A percentile compares a stretch with the other conserved stretches of the same genome.
phyloP scores from a whole-genome alignment of 2,888 invertebrate genomes.

The Camptogramma bilineatum region DNA sequence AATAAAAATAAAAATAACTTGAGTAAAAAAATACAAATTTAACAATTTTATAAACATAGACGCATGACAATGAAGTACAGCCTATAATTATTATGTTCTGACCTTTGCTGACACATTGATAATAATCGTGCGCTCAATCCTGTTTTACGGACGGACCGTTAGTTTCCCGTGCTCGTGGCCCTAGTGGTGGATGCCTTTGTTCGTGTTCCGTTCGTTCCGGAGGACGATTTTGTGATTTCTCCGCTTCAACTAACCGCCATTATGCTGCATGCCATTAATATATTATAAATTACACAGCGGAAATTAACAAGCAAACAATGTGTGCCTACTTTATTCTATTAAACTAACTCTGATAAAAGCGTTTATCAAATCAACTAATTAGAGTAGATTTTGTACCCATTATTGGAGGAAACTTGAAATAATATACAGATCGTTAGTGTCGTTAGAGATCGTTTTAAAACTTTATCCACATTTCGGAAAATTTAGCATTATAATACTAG shows the following conservation, averaged over 20 bases:
- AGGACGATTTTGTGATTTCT: constrained; percentile 53
- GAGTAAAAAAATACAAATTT: background rate
- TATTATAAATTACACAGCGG: constrained; percentile 27
- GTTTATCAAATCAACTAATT: background rate
- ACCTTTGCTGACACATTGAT: constrained; percentile 46
- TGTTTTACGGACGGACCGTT: constrained; percentile 58
- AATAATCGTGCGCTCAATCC: constrained; percentile 49
- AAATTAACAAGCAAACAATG: constrained; percentile 20
- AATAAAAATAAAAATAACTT: background rate
- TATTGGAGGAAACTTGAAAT: background rate
- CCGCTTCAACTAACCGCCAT: constrained; percentile 45
- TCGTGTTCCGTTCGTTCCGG: constrained; percentile 61
- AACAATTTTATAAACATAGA: background rate
- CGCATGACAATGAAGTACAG: constrained; percentile 23
- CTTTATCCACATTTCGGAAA: no score
- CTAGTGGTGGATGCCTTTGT: constrained; percentile 51
- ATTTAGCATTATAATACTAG: no score
- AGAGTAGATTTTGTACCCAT: background rate
- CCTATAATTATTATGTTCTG: constrained; percentile 40
- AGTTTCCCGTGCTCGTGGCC: constrained; percentile 59
- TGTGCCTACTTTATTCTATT: background rate
- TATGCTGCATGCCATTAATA: constrained; percentile 41
- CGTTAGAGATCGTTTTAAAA: no score
- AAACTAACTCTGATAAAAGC: background rate
- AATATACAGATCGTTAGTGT: no score